Evolutionary conservation across 2,797 vertebrate species (phyloP), one percentile per base, ranked within the genome.

Genomic region (Lacerta viridis): DNA sequence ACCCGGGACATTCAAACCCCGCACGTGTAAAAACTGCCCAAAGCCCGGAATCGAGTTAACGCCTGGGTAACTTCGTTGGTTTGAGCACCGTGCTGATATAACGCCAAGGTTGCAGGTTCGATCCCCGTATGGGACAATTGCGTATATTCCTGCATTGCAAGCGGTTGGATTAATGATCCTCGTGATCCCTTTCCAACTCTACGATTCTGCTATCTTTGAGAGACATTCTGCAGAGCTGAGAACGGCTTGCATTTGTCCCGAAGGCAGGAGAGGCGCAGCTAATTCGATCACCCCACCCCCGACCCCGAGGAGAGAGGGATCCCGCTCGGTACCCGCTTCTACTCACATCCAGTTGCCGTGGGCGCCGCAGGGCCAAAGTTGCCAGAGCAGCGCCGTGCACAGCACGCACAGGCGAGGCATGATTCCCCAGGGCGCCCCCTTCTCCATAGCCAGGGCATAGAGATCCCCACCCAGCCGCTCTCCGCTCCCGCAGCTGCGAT

Each of bases 301-400:
- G 5, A 15, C 46, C 46, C 46, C 50, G 13, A 13, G 50, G 15
- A 1, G 4, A 4, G 13, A 55, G 50, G 13, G 1, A 55, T 55
- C 50, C 4, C 61, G 64, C 50, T 25, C 36, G 17, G 41, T 15
- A 75, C 71, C 46, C 15, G 23, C 84, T 64, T 68, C 36, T 90
- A 99, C 98, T 98, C 94, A 99, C 99, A 98, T 98, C 99, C 99
- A 99, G 94, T 96, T 98, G 94, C 97, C 97, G 18, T 96, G 95
- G 91, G 97, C 97, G 92, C 97, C 93, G 83, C 95, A 92, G 87
- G 98, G 98, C 75, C 97, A 96, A 71, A 97, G 93, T 50, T 95
- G 96, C 61, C 98, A 93, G 92, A 98, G 95, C 90, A 98, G 95
- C 89, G 95, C 94, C 39, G 98, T 96, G 80, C 96, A 96, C 94